Evolutionary conservation across 2,797 vertebrate genomes (phyloP).

Genomic region (Miichthys miiuy): DNA sequence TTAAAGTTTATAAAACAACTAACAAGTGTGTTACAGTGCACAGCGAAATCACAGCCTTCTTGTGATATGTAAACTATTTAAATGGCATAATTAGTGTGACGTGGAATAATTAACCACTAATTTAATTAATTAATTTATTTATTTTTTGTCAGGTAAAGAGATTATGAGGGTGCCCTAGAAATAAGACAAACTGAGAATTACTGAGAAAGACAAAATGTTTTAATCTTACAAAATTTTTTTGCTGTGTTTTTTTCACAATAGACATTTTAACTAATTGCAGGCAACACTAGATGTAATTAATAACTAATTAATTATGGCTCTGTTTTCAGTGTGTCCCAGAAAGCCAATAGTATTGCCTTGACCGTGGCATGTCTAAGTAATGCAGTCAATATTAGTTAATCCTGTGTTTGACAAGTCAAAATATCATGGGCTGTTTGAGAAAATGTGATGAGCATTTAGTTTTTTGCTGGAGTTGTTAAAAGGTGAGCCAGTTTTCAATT

Average conservation of each 20-base stretch:
- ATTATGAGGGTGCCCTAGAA: neutral
- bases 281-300: neutral
- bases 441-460: constrained; percentile 13
- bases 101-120: too few species aligned
- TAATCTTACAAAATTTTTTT: neutral
- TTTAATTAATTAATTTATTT: neutral
- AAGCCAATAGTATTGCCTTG: neutral
- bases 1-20: neutral
- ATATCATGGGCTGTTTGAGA: constrained; percentile 1
- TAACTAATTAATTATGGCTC: neutral
- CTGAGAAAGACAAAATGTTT: neutral
- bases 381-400: constrained; percentile 6
- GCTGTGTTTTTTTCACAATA: neutral
- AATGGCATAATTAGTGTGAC: neutral
- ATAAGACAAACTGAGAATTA: neutral
- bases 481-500: neutral
- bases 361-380: neutral
- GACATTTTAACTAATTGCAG: neutral
- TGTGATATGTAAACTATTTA: neutral
- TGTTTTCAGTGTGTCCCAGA: too few species aligned
- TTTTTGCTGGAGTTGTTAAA: constrained; percentile 8
- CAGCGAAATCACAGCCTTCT: neutral
- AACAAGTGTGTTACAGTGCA: neutral
- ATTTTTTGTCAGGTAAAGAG: neutral
- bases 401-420: constrained; percentile 2